Conservation (phyloP, 2,113 vertebrate species). For the Corvus hawaiiensis region DNA sequence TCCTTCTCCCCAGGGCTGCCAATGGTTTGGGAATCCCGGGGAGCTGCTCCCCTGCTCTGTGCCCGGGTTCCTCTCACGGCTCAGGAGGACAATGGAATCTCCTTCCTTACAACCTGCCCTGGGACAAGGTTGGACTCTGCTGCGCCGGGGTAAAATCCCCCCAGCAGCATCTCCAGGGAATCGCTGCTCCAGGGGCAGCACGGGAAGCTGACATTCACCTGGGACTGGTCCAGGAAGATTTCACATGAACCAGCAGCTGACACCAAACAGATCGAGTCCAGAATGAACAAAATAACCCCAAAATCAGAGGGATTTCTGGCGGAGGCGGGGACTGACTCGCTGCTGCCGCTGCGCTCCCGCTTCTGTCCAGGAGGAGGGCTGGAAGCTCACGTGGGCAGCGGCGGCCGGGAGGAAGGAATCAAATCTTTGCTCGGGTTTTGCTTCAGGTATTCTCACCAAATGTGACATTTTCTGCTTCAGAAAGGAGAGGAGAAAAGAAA, state of each 20-base stretch:
- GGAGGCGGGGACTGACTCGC: rapidly evolving
- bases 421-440: background rate
- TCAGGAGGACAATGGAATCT: background rate
- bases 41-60: background rate
- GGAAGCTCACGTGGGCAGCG: background rate
- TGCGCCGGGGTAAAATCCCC: background rate
- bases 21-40: background rate
- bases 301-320: background rate
- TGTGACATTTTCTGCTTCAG: background rate
- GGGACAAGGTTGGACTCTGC: background rate
- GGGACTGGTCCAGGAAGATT: background rate
- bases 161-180: background rate
- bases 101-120: rapidly evolving
- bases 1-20: background rate
- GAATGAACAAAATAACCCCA: background rate
- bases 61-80: background rate
- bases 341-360: background rate
- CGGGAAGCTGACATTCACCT: background rate
- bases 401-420: rapidly evolving
- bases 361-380: background rate
- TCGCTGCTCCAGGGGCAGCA: background rate
- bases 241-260: background rate
- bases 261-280: background rate
- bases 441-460: background rate
- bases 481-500: background rate